Evolutionary conservation across 2,888 invertebrate genomes (phyloP), one percentile per base, ranked within the genome.

Genomic region (Caenorhabditis doughertyi): DNA sequence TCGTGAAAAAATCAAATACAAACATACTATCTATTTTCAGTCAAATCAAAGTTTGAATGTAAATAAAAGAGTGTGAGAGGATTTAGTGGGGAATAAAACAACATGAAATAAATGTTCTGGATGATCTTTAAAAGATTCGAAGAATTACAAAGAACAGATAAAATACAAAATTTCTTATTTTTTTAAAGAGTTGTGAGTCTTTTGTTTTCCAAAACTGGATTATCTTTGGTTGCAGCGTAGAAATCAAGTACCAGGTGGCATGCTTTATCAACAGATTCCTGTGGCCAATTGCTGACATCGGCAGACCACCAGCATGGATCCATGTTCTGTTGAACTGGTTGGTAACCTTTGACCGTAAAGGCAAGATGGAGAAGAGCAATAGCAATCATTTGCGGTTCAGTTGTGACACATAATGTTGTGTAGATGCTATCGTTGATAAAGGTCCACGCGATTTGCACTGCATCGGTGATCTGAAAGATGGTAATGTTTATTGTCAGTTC

Each of bases 371-470:
- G 96, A 13, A 99, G 94, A 0, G 98, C 97, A 8, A 98, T 97
- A 0, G 98, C 98, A 9, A 94, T 93, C 53, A 99, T 96, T 87
- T 90, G 98, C 0, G 99, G 98, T 92, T 99, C 98, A 97, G 98
- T 99, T 93, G 98, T 97, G 60, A 99, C 94, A 87, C 96, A 96
- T 58, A 99, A 94, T 0, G 97, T 98, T 3, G 99, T 99, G 92
- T 97, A 97, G 85, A 98, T 94, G 93, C 97, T 95, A 93, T 99
- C 99, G 93, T 99, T 99, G 0, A 98, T 96, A 93, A 99, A 99
- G 5, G 98, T 98, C 98, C 98, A 99, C 0, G 98, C 97, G 97
- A 97, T 98, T 93, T 98, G 98, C 0, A 98, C 96, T 95, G 98
- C 96, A 29, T 77, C 80, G 2, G 72, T 79, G 16, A 58, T 47